These are phyloP conservation scores for Halichoerus grypus DNA, from an alignment of 2,113 vertebrate genomes.

Conservation along the genomic window DNA sequence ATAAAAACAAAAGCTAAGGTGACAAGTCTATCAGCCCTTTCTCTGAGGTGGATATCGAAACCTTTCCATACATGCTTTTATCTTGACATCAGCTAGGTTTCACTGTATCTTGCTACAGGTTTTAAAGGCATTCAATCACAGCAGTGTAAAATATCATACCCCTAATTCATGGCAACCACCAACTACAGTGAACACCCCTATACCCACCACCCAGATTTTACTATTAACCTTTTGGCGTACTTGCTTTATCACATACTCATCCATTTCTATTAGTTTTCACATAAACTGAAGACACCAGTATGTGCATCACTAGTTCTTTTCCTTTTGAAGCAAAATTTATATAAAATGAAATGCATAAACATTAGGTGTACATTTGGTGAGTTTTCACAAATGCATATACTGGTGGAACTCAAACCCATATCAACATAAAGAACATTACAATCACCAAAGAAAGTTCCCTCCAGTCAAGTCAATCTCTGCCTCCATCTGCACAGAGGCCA, in stretches of 20 bases:
- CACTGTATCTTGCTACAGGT: neutral
- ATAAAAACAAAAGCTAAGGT: neutral
- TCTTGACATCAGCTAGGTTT: neutral
- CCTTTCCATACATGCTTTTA: neutral
- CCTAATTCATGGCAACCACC: neutral
- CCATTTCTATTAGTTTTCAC: neutral
- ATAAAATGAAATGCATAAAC: neutral
- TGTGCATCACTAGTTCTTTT: neutral
- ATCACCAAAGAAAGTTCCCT: neutral
- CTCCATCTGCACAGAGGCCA: neutral
- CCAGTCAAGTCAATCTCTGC: neutral
- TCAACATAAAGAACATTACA: neutral
- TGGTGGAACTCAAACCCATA: neutral
- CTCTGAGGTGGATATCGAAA: neutral
- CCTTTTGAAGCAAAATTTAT: slow-evolving; percentile 5
- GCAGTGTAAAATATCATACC: neutral
- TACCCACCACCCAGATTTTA: neutral
- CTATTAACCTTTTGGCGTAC: neutral
- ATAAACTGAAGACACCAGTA: neutral
- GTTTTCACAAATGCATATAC: neutral
- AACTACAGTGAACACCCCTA: neutral
- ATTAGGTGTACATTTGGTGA: neutral
- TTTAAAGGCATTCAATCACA: neutral
- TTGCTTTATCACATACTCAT: neutral
- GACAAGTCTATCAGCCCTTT: neutral